Base-by-base conservation (phyloP, 2,797 vertebrate genomes). In the Coluber constrictor region DNA sequence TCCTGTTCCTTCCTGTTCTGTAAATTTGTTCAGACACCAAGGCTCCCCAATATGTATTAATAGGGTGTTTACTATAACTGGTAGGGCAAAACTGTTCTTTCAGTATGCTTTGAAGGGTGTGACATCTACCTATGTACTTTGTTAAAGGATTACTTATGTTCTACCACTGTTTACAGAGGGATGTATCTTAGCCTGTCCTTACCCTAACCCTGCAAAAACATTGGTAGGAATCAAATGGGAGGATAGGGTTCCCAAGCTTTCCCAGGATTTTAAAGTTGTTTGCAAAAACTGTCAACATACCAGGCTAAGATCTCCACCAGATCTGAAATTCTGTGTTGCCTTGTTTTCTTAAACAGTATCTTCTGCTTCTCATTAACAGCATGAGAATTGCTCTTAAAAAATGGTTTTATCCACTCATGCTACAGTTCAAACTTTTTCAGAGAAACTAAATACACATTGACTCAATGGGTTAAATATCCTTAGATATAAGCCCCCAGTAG, bases 21-120 rank as follows among this genome's bases (percentile, higher is more conserved):
- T 91, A 90, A 92, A 87, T 43, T 93, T 91, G 59, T 51, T 93
- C 25, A 61, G 87, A 83, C 66, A 91, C 9, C 88, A 90, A 61
- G 56, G 61, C 51, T 61, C 88, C 79, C 89, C 89, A 88, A 83
- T 87, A 89, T 29, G 29, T 90, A 1, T 47, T 94, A 92, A 86
- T 74, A 91, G 55, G 63, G 43, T 86, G 93, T 90, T 90, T 95
- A 93, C 59, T 1, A 0, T 93, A 86, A 90, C 94, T 95, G 92
- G 90, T 88, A 60, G 29, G 87, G 55, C 87, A 96, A 94, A 92
- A n/a, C 92, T 61, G 91, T 92, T 93, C 95, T 95, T 92, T 92
- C 54, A 88, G 56, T 90, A 93, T 83, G 92, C 57, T 92, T 90
- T 18, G 61, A 87, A 92, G 51, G 87, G 23, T 93, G 91, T 83